Base-by-base conservation (phyloP, 30 jellyfish, hydroid and myxozoan genomes). In the Hydractinia symbiolongicarpus region DNA sequence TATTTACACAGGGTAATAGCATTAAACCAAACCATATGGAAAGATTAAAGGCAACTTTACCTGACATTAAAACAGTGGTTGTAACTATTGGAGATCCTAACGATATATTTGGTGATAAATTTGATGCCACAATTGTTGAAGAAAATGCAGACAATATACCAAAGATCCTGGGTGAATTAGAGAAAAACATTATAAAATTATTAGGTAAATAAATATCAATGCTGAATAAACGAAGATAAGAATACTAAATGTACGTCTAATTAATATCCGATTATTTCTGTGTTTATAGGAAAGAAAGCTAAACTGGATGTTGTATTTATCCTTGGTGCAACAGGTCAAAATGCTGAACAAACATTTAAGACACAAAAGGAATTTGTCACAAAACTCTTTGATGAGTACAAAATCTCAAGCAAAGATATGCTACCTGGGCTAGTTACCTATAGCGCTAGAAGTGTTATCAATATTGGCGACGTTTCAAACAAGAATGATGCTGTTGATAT, bases 381-480 rank as follows among this genome's bases (percentile, higher is more conserved):
- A 74, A 76, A 75, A 55, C 7, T 82, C 58, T 50, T 87, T 16
- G 52, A 21, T 11, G 50, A 78, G 9, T 81, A 58, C 57, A 77
- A 14, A 9, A 68, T 89, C 52, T 83, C 94, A 4, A 67, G 49
- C 5, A 68, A 73, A 7, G 73, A 82, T 15, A 86, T 78, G 9
- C 85, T 83, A 4, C 73, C 81, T 14, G 89, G 94, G 19, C 86
- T 72, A 9, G 82, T 82, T 6, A 61, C 84, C 8, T 79, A 88
- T 54, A 93, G 92, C 53, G 16, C 40, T 30, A 58, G 50, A 67
- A 56, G 57, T 9, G 78, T 58, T 7, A 49, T 75, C 51, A 80
- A 75, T 17, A 61, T 88, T 77, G 81, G 77, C 55, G 10, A 85
- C 16, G 69, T 67, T 15, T 70, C 19, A 9, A 78, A 53, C 30